Percentiles rank a stretch among this genome's conserved stretches.
Evolutionary conservation across 2,888 invertebrate species (phyloP).

Genomic region (Platyscelio sp.): DNA sequence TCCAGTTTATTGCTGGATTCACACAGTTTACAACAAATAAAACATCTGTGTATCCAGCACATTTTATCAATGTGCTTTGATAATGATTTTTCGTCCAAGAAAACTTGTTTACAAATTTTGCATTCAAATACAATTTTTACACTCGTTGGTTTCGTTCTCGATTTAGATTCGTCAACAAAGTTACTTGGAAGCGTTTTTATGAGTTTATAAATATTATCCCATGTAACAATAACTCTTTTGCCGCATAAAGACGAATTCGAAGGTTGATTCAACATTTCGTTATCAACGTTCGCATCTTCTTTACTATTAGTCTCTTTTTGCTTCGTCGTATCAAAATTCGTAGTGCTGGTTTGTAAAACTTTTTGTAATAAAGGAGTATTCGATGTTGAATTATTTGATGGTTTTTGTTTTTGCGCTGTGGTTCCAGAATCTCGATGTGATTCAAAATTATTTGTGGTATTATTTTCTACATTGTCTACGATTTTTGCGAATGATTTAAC

Average conservation of each 20-base stretch:
- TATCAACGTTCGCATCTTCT: neutral
- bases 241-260: no score
- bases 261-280: no score
- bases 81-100: constrained; percentile 29
- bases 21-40: constrained; percentile 44
- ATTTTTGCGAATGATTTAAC: constrained; percentile 66
- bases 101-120: constrained; percentile 62
- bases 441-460: neutral
- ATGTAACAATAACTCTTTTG: constrained; percentile 45
- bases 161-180: constrained; percentile 17
- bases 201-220: constrained; percentile 49
- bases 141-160: neutral
- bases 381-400: neutral
- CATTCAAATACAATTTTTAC: constrained; percentile 49
- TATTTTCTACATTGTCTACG: neutral
- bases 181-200: constrained; percentile 19
- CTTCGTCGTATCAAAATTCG: neutral
- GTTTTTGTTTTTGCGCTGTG: neutral
- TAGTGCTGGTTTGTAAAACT: neutral
- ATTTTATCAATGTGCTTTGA: constrained; percentile 24
- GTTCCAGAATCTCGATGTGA: constrained; percentile 23
- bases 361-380: neutral
- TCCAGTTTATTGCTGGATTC: neutral
- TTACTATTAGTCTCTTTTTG: neutral
- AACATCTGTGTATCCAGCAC: constrained; percentile 66